These are phyloP conservation scores for Monoplex corrugatus DNA, from an alignment of 2,888 invertebrate genomes.

Conservation along the genomic window DNA sequence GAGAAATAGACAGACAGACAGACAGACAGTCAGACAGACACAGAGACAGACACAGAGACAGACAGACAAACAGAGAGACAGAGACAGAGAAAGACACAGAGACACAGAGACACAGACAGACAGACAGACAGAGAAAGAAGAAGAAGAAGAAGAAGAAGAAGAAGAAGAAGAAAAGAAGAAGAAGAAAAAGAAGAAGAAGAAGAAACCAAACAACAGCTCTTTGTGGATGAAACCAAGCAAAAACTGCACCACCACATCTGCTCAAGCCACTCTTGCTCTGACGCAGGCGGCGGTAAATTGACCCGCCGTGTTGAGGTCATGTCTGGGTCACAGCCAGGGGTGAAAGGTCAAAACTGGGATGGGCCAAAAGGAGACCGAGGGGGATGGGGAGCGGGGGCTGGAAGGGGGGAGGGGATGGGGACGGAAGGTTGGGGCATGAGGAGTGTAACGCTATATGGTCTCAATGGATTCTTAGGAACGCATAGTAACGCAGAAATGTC, in stretches of 20 bases:
- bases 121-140: not conserved
- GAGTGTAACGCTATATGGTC: too few relatives aligned
- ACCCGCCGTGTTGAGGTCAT: too few relatives aligned
- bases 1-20: not conserved
- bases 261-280: too few relatives aligned
- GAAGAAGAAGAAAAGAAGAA: not conserved
- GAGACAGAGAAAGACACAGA: not conserved
- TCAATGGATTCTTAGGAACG: too few relatives aligned
- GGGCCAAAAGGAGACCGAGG: not conserved
- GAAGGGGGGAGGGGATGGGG: not conserved
- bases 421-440: not conserved
- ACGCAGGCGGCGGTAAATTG: too few relatives aligned
- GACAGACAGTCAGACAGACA: not conserved
- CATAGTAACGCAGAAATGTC: too few relatives aligned
- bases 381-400: not conserved
- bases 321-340: too few relatives aligned
- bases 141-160: not conserved
- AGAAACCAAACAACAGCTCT: too few relatives aligned
- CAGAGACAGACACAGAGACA: not conserved
- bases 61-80: not conserved
- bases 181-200: not conserved
- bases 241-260: too few relatives aligned
- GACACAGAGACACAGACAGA: not conserved
- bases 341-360: too few relatives aligned
- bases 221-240: too few relatives aligned